Evolutionary conservation across 2,113 vertebrate genomes (phyloP), one percentile per base, ranked within the genome.

Genomic region (Haliaeetus leucogaster): DNA sequence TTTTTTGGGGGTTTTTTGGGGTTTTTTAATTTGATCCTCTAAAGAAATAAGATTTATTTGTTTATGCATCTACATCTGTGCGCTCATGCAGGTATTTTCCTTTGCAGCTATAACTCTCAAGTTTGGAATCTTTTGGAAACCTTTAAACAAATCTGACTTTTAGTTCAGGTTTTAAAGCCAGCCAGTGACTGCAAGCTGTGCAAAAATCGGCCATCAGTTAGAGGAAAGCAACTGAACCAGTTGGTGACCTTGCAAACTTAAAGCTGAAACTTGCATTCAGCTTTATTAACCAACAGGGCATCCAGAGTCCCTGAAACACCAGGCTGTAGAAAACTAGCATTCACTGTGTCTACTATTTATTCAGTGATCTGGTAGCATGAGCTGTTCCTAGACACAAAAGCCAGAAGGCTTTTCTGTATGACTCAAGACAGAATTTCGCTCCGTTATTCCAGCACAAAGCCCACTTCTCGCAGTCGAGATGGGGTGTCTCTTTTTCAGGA

Each of bases 351-450:
- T 77, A 20, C 30, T 59, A 32, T 25, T 73, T 26, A 6, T 65
- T 12, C 26, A 7, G 0, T 1, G n/a, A n/a, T n/a, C 25, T 5
- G 3, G 11, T 48, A 34, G 23, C 19, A 3, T 0, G 5, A 55
- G 15, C 34, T 95, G 48, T 87, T 89, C 68, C 65, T 8, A 43
- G 76, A 2, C 0, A 7, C 9, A 11, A 61, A 65, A 81, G 34
- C 72, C 91, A 86, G n/a, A 27, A 53, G 61, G 32, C 6, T 78
- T 68, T 65, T 29, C 50, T 15, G 10, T 66, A 10, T 47, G 45
- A 22, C 56, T 55, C n/a, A 42, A 77, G 92, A 52, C 50, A 47
- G 85, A 59, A 89, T 82, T 79, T 82, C 71, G 13, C 14, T 55
- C 34, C 0, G 0, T 61, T 38, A 27, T 40, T 22, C 50, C 67